phyloP scores from a whole-genome alignment of 1,140 invertebrate species.

The Philaenus spumarius region DNA sequence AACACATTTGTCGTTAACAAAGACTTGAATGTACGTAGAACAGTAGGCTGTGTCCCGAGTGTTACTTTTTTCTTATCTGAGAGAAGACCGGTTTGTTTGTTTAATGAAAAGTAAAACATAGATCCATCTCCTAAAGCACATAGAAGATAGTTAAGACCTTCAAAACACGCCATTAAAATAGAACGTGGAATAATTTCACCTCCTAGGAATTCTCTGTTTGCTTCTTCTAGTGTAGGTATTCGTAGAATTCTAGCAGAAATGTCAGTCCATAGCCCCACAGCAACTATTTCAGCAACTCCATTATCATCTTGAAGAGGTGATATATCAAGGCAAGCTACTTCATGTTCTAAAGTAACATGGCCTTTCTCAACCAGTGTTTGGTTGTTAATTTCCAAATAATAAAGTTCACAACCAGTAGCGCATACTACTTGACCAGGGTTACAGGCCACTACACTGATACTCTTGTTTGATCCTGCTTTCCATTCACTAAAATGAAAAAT shows the following conservation, averaged over 20 bases:
- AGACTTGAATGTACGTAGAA: constrained; percentile 85
- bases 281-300: constrained; percentile 62
- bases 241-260: constrained; percentile 83
- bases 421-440: constrained; percentile 78
- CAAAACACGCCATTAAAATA: constrained; percentile 90
- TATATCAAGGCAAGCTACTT: constrained; percentile 95
- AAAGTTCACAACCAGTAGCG: constrained; percentile 81
- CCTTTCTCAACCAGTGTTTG: constrained; percentile 49
- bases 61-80: constrained; percentile 84
- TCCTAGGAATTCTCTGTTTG: constrained; percentile 78
- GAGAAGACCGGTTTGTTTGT: constrained; percentile 61
- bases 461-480: constrained; percentile 63
- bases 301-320: constrained; percentile 60
- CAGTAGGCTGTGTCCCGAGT: constrained; percentile 94
- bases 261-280: constrained; percentile 96
- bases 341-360: constrained; percentile 70
- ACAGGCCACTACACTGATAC: constrained; percentile 84
- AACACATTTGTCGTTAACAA: constrained; percentile 95
- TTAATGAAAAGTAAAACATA: constrained; percentile 91
- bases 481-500: constrained; percentile 51
- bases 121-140: constrained; percentile 96
- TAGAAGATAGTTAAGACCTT: constrained; percentile 74
- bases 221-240: constrained; percentile 68
- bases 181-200: constrained; percentile 96
- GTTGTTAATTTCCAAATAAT: constrained; percentile 76